Base-by-base conservation (phyloP, 2,888 invertebrate species). In the Nowickia ferox region DNA sequence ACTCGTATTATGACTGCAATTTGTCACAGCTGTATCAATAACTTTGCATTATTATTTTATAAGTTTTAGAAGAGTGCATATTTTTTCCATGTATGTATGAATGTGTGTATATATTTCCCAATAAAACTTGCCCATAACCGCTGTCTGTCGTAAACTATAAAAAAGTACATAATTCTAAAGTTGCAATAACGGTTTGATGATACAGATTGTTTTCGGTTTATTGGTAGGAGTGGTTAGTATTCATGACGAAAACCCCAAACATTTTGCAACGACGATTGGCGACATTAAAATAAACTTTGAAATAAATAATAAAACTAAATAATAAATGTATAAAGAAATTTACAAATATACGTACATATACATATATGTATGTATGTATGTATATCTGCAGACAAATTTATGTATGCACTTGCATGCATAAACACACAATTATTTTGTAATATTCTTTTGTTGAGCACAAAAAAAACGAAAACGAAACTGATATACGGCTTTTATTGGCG, bases 121-220 rank as follows among this genome's bases (percentile, higher is more conserved):
- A 22, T 30, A 65, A 65, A 22, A 30, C 9, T 66, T 68, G 68
- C 55, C 38, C 15, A 40, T 22, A 68, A 59, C 13, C 74, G 42
- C 42, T 59, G 38, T 30, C 5, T 30, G 13, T 46, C 15, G 19
- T 72, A 72, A 59, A 42, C 30, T 38, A 59, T 48, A 68, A 68
- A 66, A 81, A 66, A 81, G 22, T 65, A 72, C 55, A 71, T 46
- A 15, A 81, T 79, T 69, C 61, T 81, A 69, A 85, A 82, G 78
- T 78, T 82, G 69, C 68, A 63, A 48, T 85, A 85, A 85, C 85
- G 85, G 85, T 82, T 57, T 66, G 63, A 69, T 57, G 68, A 76
- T 63, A 75, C 82, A 75, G 13, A 78, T 38, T 65, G 40, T 9
- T 55, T 59, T 30, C 15, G 57, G 30, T 65, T 61, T 66, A 66